A percentile compares a stretch with the other conserved stretches of the same genome.
These are phyloP conservation scores for Dipodomys stephensi DNA, from an alignment of 2,113 vertebrate species.

Conservation along the genomic window DNA sequence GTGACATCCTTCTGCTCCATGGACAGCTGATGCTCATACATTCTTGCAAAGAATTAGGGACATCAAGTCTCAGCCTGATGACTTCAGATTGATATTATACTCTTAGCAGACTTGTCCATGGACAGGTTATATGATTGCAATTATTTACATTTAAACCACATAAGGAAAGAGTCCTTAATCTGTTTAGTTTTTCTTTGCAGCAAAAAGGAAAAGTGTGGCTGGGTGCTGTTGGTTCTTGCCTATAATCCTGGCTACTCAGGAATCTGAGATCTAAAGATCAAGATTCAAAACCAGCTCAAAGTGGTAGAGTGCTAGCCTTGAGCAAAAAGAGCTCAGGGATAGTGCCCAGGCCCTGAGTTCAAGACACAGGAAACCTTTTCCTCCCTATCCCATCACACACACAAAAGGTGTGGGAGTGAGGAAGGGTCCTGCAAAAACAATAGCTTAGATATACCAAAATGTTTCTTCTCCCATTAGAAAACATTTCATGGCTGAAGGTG, in stretches of 20 bases:
- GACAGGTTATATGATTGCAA: background rate
- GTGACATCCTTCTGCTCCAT: background rate
- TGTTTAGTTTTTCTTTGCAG: constrained; percentile 34
- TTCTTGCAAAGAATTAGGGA: background rate
- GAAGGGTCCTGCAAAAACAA: background rate
- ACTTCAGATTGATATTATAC: background rate
- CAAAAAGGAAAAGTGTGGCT: background rate
- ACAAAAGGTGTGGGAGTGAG: background rate
- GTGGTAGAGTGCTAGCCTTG: no score
- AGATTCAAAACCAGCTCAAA: no score
- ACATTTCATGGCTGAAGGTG: background rate
- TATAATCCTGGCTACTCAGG: no score
- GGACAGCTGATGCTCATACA: background rate
- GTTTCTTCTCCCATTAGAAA: background rate
- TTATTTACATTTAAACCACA: constrained; percentile 11
- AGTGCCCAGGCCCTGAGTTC: no score
- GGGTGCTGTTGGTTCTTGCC: no score
- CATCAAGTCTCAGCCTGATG: background rate
- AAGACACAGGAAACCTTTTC: no score
- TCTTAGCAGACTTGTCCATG: background rate
- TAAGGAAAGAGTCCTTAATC: background rate
- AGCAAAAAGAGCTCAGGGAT: no score
- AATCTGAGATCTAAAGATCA: no score
- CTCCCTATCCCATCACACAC: no score
- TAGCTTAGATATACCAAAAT: background rate